These are phyloP conservation scores for Drosophila truncata DNA, from an alignment of 1,140 invertebrate species.

Conservation along the genomic window DNA sequence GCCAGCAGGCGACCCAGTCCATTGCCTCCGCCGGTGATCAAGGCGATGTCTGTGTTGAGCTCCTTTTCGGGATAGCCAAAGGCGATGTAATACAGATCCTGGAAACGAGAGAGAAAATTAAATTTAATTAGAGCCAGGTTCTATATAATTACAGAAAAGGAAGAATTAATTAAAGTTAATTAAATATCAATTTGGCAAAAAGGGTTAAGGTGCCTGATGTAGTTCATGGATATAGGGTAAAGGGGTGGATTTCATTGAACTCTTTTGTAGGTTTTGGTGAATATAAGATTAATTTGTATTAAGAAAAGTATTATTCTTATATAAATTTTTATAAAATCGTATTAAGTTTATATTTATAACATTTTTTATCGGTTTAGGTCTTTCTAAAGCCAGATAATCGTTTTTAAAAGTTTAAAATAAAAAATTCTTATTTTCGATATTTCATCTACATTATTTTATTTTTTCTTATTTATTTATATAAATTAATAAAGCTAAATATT, in stretches of 20 bases:
- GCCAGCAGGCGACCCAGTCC: slow-evolving; percentile 95
- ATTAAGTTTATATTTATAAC: not conserved
- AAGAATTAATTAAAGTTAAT: slow-evolving; percentile 25
- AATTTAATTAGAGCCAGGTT: slow-evolving; percentile 20
- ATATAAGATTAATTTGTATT: not conserved
- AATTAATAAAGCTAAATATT: accelerated
- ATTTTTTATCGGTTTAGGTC: not conserved
- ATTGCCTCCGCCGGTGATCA: slow-evolving; percentile 95
- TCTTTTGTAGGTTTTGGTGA: not conserved
- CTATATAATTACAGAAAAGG: slow-evolving; percentile 6
- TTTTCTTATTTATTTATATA: not conserved
- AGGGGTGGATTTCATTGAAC: not conserved
- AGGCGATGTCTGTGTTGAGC: slow-evolving; percentile 90
- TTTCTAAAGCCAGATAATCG: not conserved
- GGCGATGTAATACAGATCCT: slow-evolving; percentile 86
- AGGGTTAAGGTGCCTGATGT: not conserved
- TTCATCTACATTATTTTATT: not conserved
- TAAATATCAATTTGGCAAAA: slow-evolving; percentile 32
- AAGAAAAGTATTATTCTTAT: not conserved
- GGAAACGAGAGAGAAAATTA: slow-evolving; percentile 52
- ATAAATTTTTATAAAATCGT: not conserved
- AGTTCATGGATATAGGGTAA: not conserved
- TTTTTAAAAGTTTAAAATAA: not conserved
- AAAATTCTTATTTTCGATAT: too few species aligned
- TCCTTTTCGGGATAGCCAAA: slow-evolving; percentile 87